Conservation (phyloP, 2,113 vertebrate genomes). For the Connochaetes taurinus region DNA sequence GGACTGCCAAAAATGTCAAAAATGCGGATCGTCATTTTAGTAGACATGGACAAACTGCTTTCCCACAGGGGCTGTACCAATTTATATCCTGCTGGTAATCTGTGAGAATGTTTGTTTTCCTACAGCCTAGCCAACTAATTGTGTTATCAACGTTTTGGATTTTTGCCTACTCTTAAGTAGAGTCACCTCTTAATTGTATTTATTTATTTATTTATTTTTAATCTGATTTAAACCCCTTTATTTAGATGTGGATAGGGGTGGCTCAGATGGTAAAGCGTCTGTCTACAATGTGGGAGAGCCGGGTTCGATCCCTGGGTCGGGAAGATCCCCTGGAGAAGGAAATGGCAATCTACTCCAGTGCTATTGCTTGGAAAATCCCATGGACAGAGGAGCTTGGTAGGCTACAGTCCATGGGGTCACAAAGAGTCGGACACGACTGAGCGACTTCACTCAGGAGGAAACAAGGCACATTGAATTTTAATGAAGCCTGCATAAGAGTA, state of each 20-base stretch:
- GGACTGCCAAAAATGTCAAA: neutral
- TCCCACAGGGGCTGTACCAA: neutral
- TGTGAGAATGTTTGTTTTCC: neutral
- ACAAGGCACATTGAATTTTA: neutral
- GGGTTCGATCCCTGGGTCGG: too few species aligned
- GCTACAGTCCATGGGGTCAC: too few species aligned
- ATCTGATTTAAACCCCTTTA: neutral
- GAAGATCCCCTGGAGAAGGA: too few species aligned
- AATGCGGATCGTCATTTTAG: neutral
- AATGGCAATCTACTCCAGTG: too few species aligned
- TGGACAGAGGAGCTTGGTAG: too few species aligned
- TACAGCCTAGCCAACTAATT: neutral
- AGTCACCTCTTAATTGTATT: neutral
- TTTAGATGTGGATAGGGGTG: neutral
- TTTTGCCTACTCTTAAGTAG: neutral
- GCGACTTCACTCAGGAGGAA: neutral
- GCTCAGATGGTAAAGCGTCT: too few species aligned
- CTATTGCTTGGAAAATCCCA: too few species aligned
- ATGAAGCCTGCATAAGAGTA: neutral
- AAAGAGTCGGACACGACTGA: too few species aligned
- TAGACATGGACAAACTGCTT: neutral
- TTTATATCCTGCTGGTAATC: neutral
- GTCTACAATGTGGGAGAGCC: too few species aligned
- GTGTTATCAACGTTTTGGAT: neutral
- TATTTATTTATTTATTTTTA: neutral